Evolutionary conservation across 2,888 invertebrate genomes (phyloP).

Genomic region (Cryptosula pallasiana): DNA sequence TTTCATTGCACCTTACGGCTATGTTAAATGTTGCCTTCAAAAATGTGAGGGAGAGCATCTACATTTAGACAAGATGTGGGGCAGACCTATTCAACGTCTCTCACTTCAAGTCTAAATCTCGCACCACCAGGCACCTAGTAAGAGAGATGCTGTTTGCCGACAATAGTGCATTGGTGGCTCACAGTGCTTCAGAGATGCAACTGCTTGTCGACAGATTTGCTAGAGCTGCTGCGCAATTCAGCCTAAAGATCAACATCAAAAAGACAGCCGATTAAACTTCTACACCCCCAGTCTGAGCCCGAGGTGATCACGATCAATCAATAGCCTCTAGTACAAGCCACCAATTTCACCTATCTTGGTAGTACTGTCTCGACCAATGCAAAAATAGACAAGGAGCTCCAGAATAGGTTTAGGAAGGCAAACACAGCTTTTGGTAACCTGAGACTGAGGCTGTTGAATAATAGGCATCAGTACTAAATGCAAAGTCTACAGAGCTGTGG

Average conservation of each 20-base stretch:
- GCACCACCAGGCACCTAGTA: constrained; percentile 1
- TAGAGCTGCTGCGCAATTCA: neutral
- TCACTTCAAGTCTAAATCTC: neutral
- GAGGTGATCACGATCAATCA: neutral
- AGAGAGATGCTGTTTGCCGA: constrained; percentile 13
- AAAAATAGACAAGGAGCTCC: neutral
- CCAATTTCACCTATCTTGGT: neutral
- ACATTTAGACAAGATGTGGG: neutral
- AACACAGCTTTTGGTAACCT: neutral
- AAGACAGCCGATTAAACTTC: too few relatives aligned
- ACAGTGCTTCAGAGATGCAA: neutral
- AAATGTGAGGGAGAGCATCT: neutral
- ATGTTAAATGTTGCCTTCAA: neutral
- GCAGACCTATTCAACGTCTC: neutral
- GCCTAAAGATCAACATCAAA: constrained; percentile 10
- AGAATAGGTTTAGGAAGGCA: neutral
- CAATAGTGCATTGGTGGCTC: neutral
- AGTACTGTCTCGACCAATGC: neutral
- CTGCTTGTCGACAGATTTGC: neutral
- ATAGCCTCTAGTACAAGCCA: neutral
- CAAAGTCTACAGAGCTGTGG: constrained; percentile 15
- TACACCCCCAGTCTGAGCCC: too few relatives aligned
- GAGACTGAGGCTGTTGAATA: neutral
- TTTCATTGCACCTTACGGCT: neutral
- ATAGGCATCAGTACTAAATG: neutral